Conservation (phyloP, 1,140 invertebrate genomes). For the Cotesia chilonis region DNA sequence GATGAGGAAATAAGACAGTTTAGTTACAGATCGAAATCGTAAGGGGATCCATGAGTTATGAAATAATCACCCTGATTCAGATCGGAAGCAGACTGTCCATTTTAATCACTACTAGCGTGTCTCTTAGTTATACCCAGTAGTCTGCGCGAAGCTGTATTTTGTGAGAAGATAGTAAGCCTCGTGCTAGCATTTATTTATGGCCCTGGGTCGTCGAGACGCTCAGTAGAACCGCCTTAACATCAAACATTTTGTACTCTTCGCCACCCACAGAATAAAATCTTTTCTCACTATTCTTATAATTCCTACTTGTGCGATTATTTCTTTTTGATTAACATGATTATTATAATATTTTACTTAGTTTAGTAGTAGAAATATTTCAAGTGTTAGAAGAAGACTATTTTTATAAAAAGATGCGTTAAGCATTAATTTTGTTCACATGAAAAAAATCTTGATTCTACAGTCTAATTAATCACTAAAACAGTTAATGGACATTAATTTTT, state of each 20-base stretch:
- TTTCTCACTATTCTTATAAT: constrained; percentile 10
- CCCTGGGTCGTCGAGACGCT: constrained; percentile 38
- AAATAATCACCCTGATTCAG: constrained; percentile 32
- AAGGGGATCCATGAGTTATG: constrained; percentile 32
- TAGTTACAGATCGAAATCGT: neutral
- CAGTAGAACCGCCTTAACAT: constrained; percentile 38
- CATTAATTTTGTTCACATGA: too few species aligned
- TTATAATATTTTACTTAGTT: too few species aligned
- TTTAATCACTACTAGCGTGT: constrained; percentile 37
- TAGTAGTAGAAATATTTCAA: too few species aligned
- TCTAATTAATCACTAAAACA: too few species aligned
- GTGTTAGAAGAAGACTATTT: too few species aligned
- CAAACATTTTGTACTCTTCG: constrained; percentile 38
- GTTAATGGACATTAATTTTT: too few species aligned
- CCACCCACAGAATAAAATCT: constrained; percentile 43
- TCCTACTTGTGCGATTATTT: neutral
- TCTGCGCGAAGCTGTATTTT: constrained; percentile 22
- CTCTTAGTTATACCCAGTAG: constrained; percentile 39
- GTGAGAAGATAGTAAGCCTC: constrained; percentile 34
- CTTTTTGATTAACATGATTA: too few species aligned
- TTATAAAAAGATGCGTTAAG: too few species aligned
- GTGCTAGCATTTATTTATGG: constrained; percentile 42
- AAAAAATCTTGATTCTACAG: too few species aligned
- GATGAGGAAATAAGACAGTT: neutral
- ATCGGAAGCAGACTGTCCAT: constrained; percentile 37